A percentile compares a stretch with the other conserved stretches of the same genome.
Conservation (phyloP, 1,140 invertebrate genomes). For the Conus betulinus region DNA sequence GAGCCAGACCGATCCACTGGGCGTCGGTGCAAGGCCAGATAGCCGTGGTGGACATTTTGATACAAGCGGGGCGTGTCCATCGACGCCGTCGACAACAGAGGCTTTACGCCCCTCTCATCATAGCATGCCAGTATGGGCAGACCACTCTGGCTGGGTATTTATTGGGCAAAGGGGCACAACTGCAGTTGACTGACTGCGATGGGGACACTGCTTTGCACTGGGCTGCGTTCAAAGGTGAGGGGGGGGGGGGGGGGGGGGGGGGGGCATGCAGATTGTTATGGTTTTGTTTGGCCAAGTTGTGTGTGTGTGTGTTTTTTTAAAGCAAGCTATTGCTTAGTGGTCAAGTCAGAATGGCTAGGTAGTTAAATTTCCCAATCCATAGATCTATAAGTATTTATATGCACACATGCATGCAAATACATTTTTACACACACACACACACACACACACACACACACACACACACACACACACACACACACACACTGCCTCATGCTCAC, state of each 20-base stretch:
- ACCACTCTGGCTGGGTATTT: conserved; percentile 92
- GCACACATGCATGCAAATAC: too few relatives aligned
- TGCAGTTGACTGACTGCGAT: conserved; percentile 91
- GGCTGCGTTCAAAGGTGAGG: conserved; percentile 89
- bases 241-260: too few relatives aligned
- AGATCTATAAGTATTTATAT: too few relatives aligned
- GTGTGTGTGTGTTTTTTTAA: too few relatives aligned
- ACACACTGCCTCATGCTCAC: too few relatives aligned
- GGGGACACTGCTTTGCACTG: conserved; percentile 94
- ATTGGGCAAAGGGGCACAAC: conserved; percentile 89
- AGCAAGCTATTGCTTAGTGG: too few relatives aligned
- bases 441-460: neutral
- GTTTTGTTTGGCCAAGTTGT: too few relatives aligned
- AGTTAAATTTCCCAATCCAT: too few relatives aligned
- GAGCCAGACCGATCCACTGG: conserved; percentile 93
- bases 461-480: conserved; percentile 23
- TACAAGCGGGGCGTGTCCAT: conserved; percentile 88
- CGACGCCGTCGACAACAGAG: conserved; percentile 93
- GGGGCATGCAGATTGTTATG: too few relatives aligned
- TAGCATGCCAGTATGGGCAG: conserved; percentile 93
- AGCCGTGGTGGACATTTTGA: conserved; percentile 85
- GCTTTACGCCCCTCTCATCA: conserved; percentile 92
- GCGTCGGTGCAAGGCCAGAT: conserved; percentile 91
- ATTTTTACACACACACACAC: too few relatives aligned
- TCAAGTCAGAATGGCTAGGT: too few relatives aligned